Conservation (phyloP, 2,888 invertebrate species). For the Athetis lepigone region DNA sequence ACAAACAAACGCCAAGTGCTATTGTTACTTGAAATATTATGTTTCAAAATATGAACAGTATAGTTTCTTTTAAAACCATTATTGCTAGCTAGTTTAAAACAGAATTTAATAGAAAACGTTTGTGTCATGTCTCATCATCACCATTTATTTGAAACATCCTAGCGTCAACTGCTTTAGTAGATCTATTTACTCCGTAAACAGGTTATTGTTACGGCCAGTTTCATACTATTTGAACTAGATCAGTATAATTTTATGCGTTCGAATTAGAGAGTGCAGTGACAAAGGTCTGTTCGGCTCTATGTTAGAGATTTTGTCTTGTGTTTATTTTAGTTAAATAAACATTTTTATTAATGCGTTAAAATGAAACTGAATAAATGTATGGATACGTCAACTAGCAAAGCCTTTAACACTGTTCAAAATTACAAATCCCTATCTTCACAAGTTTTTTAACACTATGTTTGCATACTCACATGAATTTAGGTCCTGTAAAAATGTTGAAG, state of each 20-base stretch:
- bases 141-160: slow-evolving; percentile 33
- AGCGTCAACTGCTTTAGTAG: slow-evolving; percentile 37
- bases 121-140: slow-evolving; percentile 16
- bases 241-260: slow-evolving; percentile 39
- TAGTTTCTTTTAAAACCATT: slow-evolving; percentile 18
- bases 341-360: not conserved
- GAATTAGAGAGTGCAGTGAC: slow-evolving; percentile 37
- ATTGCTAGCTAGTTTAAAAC: not conserved
- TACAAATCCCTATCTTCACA: slow-evolving; percentile 17
- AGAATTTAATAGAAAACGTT: not conserved
- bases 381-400: not conserved
- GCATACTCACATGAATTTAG: slow-evolving; percentile 83
- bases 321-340: slow-evolving; percentile 3
- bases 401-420: slow-evolving; percentile 27
- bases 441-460: slow-evolving; percentile 43
- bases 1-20: slow-evolving; percentile 36
- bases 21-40: slow-evolving; percentile 47
- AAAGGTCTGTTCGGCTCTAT: slow-evolving; percentile 31
- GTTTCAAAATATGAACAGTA: slow-evolving; percentile 30
- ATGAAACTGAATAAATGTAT: not conserved
- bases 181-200: slow-evolving; percentile 49
- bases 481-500: slow-evolving; percentile 75
- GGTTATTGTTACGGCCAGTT: slow-evolving; percentile 52
- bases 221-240: slow-evolving; percentile 49
- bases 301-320: slow-evolving; percentile 17